Evolutionary conservation across 2,888 invertebrate species (phyloP).

Genomic region (Homarus gammarus): DNA sequence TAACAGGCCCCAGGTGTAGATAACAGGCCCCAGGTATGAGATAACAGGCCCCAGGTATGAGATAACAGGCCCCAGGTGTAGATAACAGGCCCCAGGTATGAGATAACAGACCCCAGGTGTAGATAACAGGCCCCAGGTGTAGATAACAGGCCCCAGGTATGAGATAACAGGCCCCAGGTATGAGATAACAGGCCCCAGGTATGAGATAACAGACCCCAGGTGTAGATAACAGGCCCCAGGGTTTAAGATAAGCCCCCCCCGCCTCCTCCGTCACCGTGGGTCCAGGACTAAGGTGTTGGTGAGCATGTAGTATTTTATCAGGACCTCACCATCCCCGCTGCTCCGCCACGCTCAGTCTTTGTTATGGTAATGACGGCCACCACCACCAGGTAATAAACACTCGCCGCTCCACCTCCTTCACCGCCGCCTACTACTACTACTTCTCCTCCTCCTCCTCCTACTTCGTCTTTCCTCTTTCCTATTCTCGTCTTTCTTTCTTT

Average conservation of each 20-base stretch:
- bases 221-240: neutral
- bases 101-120: too few relatives aligned
- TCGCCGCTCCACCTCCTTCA: neutral
- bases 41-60: too few relatives aligned
- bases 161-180: too few relatives aligned
- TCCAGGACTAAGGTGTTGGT: conserved; percentile 50
- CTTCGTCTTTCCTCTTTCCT: neutral
- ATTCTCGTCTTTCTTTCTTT: neutral
- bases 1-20: conserved; percentile 10
- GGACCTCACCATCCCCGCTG: conserved; percentile 41
- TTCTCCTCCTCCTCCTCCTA: neutral
- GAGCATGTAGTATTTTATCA: conserved; percentile 68
- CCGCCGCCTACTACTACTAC: neutral
- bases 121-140: too few relatives aligned
- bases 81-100: too few relatives aligned
- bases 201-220: too few relatives aligned
- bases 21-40: neutral
- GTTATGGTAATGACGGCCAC: conserved; percentile 62
- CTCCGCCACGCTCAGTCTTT: conserved; percentile 41
- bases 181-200: too few relatives aligned
- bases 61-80: too few relatives aligned
- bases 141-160: too few relatives aligned
- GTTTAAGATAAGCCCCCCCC: neutral
- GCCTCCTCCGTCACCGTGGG: neutral
- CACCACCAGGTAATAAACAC: conserved; percentile 56